Evolutionary conservation across 2,888 invertebrate species (phyloP).

Genomic region (Chesias legatella): DNA sequence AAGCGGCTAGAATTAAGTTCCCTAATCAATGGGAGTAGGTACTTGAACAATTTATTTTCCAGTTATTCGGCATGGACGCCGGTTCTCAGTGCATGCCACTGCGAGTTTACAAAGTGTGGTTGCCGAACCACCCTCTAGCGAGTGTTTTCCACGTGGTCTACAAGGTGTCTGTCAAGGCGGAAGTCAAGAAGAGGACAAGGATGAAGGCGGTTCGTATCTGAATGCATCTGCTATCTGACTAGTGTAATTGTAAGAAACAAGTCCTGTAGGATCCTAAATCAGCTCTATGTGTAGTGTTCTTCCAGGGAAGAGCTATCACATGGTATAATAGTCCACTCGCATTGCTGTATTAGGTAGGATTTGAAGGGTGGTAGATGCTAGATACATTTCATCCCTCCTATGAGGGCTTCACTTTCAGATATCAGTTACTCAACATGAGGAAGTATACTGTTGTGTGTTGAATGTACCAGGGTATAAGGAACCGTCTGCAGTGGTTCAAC

Average conservation of each 20-base stretch:
- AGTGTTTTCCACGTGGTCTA: conserved; percentile 60
- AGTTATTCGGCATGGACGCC: conserved; percentile 53
- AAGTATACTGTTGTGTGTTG: not conserved
- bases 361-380: no score
- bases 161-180: conserved; percentile 50
- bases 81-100: conserved; percentile 44
- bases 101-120: conserved; percentile 59
- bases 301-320: no score
- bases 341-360: no score
- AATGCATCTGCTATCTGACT: no score
- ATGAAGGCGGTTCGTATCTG: conserved; percentile 40
- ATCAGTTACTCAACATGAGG: no score
- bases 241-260: no score
- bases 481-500: conserved; percentile 53
- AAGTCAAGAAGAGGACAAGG: conserved; percentile 55
- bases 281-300: no score
- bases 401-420: no score
- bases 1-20: no score
- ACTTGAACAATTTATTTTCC: not conserved
- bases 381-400: no score
- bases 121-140: conserved; percentile 44
- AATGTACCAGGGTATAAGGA: conserved; percentile 41
- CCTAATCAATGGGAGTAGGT: not conserved
- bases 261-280: no score
- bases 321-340: no score